Base-by-base conservation (phyloP, 2,888 invertebrate genomes). In the Noctuana brunneofusca region DNA sequence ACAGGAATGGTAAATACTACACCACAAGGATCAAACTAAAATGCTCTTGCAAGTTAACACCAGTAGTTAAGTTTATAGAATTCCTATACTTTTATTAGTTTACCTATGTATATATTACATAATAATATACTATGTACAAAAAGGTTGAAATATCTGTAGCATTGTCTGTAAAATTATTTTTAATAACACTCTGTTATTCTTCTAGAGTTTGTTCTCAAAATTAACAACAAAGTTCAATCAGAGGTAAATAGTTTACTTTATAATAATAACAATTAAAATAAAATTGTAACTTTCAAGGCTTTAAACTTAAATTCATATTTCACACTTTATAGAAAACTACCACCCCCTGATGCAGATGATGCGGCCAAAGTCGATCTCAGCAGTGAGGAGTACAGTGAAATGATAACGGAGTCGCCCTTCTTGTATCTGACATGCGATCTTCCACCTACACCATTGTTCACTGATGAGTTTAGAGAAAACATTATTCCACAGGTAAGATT, bases 391-490 rank as follows among this genome's bases (percentile, higher is more conserved):
- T 98, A 98, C 80, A 95, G 95, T 68, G 97, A 97, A 79, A 94
- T 95, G 74, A 94, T 95, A 58, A 96, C 97, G 0, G 97, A 98
- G 72, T 96, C 97, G 0, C 98, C 98, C 12, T 99, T 99, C 86
- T 91, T 99, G 49, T 99, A 98, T 85, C 92, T 99, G 65, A 99
- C 99, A 0, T 98, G 99, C 79, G 99, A 99, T 87, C 92, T 99
- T 64, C 99, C 99, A 0, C 97, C 99, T 0, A 98, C 98, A 0
- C 99, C 99, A 0, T 92, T 99, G 14, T 99, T 99, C 80, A 98
- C 98, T 65, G 99, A 99, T 85, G 99, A 99, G 83, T 96, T 98
- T 74, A 94, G 97, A 69, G 99, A 99, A 91, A 99, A 99, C 85
- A 99, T 99, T 72, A 99, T 99, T 79, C 99, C 99, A 50, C 99